Conservation (phyloP, 1,140 invertebrate species). For the Orchestia grillus region DNA sequence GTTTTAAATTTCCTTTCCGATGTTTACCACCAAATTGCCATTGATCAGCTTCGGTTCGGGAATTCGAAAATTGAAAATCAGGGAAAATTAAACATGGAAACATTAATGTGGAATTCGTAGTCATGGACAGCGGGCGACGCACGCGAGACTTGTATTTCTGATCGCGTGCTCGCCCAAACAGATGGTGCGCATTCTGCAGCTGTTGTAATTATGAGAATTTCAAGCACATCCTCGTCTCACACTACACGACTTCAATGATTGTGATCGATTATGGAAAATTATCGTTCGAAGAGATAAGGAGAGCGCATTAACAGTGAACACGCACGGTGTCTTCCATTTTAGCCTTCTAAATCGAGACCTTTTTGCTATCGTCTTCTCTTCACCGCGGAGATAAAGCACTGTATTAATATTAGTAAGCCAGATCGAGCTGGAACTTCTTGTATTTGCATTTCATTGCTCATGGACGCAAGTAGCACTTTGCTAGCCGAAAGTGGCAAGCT, state of each 20-base stretch:
- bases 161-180: conserved; percentile 30
- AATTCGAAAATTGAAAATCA: not conserved
- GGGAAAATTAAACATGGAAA: not conserved
- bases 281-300: conserved; percentile 4
- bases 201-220: conserved; percentile 51
- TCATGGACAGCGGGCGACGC: not conserved
- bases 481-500: not conserved
- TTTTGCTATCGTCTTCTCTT: not conserved
- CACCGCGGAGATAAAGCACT: not conserved
- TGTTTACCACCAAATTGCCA: not conserved
- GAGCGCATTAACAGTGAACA: not conserved
- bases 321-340: not conserved
- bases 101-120: not conserved
- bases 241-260: conserved; percentile 27
- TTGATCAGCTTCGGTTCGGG: not conserved
- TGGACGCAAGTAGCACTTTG: not conserved
- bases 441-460: not conserved
- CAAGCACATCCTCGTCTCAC: not conserved
- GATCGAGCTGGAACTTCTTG: not conserved
- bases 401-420: not conserved
- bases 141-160: not conserved
- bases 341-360: not conserved
- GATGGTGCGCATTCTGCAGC: conserved; percentile 32
- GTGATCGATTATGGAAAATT: conserved; percentile 28
- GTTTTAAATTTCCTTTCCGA: not conserved